These are phyloP conservation scores for Teleogryllus occipitalis DNA, from an alignment of 1,140 invertebrate genomes.

Conservation along the genomic window DNA sequence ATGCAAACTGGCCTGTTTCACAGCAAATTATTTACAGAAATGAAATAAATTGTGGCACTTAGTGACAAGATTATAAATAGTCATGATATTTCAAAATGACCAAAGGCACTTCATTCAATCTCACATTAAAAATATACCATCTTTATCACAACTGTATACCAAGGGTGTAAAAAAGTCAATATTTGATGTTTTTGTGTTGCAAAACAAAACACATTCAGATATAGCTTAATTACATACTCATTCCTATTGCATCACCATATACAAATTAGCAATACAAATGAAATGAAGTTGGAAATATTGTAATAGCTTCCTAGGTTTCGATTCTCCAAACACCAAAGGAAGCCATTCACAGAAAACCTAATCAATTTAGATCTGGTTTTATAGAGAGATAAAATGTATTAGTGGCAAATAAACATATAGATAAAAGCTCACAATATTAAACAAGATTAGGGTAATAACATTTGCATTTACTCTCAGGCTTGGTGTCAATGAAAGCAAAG, in stretches of 20 bases:
- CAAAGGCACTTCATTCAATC: background rate
- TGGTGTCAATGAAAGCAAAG: too few species aligned
- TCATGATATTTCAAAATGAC: background rate
- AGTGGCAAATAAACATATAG: too few species aligned
- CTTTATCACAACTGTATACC: background rate
- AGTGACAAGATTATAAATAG: background rate
- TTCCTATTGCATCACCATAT: background rate
- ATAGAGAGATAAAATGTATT: too few species aligned
- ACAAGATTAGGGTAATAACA: too few species aligned
- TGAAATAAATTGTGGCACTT: background rate
- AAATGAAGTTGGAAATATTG: too few species aligned
- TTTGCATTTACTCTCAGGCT: too few species aligned
- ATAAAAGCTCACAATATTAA: too few species aligned
- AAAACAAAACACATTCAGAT: background rate
- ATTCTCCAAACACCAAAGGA: background rate
- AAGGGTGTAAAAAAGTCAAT: background rate
- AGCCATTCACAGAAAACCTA: background rate
- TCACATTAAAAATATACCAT: background rate
- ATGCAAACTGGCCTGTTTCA: background rate
- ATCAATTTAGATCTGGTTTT: background rate
- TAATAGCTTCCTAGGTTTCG: too few species aligned
- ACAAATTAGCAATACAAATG: background rate
- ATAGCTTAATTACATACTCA: background rate
- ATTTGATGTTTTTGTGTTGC: background rate
- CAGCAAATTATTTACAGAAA: background rate